Evolutionary conservation across 2,113 vertebrate species (phyloP).

Genomic region (Mungos mungo): DNA sequence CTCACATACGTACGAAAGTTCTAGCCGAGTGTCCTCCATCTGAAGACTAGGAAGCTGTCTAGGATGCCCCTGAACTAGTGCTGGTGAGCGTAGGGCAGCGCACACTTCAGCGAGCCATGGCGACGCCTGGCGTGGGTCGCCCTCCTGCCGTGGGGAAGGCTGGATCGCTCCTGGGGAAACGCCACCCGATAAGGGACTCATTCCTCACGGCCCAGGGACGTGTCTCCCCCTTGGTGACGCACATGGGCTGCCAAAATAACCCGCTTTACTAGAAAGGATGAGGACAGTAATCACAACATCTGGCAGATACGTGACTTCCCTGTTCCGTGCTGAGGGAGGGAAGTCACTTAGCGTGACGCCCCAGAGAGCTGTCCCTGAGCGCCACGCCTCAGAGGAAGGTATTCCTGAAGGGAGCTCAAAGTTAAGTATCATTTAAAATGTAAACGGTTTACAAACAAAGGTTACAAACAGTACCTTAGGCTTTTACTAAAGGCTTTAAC

Average conservation of each 20-base stretch:
- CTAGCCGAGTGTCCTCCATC: background rate
- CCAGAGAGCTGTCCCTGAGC: background rate
- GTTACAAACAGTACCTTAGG: background rate
- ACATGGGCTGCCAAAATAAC: background rate
- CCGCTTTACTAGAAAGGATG: background rate
- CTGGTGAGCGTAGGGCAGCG: background rate
- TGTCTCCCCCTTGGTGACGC: background rate
- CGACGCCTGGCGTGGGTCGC: background rate
- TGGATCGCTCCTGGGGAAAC: background rate
- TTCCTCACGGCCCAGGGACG: background rate
- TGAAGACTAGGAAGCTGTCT: background rate
- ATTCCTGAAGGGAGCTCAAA: background rate
- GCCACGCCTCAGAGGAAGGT: background rate
- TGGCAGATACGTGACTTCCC: background rate
- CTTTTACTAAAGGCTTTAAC: background rate
- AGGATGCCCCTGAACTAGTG: background rate
- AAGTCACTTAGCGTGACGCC: background rate
- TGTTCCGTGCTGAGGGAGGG: background rate
- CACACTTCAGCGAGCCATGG: background rate
- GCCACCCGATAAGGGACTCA: background rate
- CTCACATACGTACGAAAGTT: background rate
- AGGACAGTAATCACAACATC: background rate
- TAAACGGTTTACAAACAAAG: background rate
- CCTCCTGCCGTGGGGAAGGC: background rate
- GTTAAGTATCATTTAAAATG: conserved; percentile 13